A percentile compares a stretch with the other conserved stretches of the same genome.
Evolutionary conservation across 2,113 vertebrate species (phyloP).

Genomic region (Aegypius monachus): DNA sequence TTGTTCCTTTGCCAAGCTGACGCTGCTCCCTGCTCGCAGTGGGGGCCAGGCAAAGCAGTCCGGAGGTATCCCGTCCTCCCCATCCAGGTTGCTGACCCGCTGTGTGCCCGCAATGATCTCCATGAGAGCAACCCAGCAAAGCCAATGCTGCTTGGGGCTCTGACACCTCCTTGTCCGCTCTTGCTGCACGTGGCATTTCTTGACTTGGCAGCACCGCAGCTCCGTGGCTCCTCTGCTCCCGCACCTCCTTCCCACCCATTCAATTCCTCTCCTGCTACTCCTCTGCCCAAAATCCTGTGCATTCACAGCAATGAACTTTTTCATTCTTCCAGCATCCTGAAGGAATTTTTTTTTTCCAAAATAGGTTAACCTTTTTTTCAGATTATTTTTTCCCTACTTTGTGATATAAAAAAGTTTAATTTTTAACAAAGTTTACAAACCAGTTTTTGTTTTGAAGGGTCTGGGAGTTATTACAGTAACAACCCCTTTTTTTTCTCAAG

Average conservation of each 20-base stretch:
- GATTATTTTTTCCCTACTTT: not conserved
- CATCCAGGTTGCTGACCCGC: fast-evolving
- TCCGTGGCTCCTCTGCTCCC: not conserved
- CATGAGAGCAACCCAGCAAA: not conserved
- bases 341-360: not conserved
- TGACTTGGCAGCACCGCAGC: not conserved
- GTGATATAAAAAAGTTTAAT: not conserved
- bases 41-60: not conserved
- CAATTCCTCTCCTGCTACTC: not conserved
- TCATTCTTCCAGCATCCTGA: not conserved
- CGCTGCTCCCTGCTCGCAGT: not conserved
- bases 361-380: not conserved
- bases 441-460: not conserved
- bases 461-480: not conserved
- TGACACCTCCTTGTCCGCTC: fast-evolving
- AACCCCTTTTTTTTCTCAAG: not conserved
- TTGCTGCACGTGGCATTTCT: not conserved
- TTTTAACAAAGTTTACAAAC: not conserved
- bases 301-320: not conserved
- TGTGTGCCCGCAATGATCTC: fast-evolving
- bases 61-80: not conserved
- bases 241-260: not conserved
- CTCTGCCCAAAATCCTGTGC: not conserved
- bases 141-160: not conserved
- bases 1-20: not conserved